phyloP scores from a whole-genome alignment of 2,113 vertebrate genomes.

The Cyprinodon brontotheroides region DNA sequence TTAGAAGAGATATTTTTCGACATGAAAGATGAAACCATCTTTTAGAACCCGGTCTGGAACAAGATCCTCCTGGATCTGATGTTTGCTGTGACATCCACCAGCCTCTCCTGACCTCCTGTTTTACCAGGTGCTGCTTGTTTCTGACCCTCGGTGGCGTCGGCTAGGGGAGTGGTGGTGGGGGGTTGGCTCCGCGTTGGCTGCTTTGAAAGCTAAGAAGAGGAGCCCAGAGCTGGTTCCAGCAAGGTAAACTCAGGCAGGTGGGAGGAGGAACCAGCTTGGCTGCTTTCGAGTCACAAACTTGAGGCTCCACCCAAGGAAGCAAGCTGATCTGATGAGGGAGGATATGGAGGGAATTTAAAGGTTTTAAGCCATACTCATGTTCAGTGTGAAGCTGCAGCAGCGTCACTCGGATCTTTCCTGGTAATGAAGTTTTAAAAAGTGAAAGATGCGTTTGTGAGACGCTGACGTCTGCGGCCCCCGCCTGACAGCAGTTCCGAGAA shows the following conservation, averaged over 20 bases:
- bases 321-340: not conserved
- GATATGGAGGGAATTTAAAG: too few relatives aligned
- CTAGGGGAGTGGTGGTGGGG: constrained; percentile 88
- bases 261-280: not conserved
- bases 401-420: too few relatives aligned
- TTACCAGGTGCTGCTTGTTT: constrained; percentile 92
- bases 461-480: not conserved
- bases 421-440: not conserved
- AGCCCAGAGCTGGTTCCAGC: constrained; percentile 91
- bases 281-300: not conserved
- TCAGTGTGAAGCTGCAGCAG: not conserved
- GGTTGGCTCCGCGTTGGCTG: constrained; percentile 87
- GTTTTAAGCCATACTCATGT: not conserved
- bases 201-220: constrained; percentile 91
- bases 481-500: too few relatives aligned
- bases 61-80: not conserved
- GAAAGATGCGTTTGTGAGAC: not conserved
- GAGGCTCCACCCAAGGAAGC: not conserved
- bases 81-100: too few relatives aligned
- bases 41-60: not conserved
- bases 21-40: not conserved
- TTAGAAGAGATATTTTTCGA: too few relatives aligned
- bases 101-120: too few relatives aligned
- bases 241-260: constrained; percentile 80
- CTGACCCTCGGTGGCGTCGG: constrained; percentile 85